phyloP scores from a whole-genome alignment of 1,140 invertebrate genomes.

The Scylla paramamosain region DNA sequence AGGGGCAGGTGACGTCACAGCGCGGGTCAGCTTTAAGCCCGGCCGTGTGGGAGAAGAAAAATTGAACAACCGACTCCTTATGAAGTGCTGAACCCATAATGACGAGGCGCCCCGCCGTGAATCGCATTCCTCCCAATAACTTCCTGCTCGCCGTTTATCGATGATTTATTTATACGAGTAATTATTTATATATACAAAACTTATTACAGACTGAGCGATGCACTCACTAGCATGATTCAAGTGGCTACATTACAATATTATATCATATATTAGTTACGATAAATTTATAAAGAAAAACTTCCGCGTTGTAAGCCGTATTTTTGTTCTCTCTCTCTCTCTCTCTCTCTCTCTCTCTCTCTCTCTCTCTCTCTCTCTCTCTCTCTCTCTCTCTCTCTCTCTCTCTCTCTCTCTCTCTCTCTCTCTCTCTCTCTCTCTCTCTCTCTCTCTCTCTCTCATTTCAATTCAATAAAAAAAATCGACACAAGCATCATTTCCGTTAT shows the following conservation, averaged over 20 bases:
- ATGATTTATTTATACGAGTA: neutral
- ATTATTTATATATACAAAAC: neutral
- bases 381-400: slow-evolving; percentile 17
- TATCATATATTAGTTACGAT: no score
- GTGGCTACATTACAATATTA: no score
- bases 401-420: slow-evolving; percentile 20
- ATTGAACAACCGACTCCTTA: slow-evolving; percentile 22
- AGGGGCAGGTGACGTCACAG: slow-evolving; percentile 43
- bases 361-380: slow-evolving; percentile 20
- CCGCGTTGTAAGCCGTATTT: neutral
- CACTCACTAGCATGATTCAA: no score
- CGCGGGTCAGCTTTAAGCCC: slow-evolving; percentile 54
- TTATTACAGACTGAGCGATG: no score
- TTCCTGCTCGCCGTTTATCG: neutral
- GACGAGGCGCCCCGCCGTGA: neutral
- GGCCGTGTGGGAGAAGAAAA: neutral
- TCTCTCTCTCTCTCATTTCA: neutral
- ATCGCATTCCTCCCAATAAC: neutral
- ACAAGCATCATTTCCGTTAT: neutral
- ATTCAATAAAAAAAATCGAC: neutral
- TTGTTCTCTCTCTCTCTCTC: neutral
- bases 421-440: slow-evolving; percentile 20
- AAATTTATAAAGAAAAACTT: neutral
- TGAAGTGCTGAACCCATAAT: slow-evolving; percentile 10
- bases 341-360: slow-evolving; percentile 20